These are phyloP conservation scores for Arvicanthis niloticus DNA, from an alignment of 2,113 vertebrate genomes.

Conservation along the genomic window DNA sequence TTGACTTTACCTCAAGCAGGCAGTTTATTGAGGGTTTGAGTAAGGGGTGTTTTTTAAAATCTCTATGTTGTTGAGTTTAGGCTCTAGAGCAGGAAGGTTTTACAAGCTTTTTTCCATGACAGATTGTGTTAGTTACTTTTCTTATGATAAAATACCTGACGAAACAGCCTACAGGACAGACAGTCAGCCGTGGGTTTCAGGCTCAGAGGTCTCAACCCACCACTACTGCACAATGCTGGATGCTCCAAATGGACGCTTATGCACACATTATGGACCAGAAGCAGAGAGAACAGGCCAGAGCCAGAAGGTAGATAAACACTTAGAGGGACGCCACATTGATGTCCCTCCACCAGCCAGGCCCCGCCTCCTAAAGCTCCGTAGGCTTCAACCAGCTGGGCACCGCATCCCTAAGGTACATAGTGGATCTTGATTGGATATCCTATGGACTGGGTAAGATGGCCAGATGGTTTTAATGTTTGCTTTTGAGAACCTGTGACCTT, in stretches of 20 bases:
- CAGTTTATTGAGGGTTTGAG: background rate
- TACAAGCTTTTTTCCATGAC: background rate
- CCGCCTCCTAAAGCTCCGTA: background rate
- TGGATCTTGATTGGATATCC: background rate
- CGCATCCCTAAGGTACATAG: background rate
- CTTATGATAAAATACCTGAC: background rate
- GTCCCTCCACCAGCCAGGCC: background rate
- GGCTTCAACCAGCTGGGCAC: background rate
- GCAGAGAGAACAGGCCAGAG: background rate
- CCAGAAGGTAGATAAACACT: background rate
- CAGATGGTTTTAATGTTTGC: background rate
- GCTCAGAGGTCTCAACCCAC: too few relatives aligned
- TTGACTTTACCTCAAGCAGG: background rate
- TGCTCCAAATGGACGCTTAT: rapidly evolving
- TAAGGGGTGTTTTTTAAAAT: background rate
- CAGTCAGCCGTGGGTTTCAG: background rate
- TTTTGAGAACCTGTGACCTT: background rate
- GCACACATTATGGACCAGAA: background rate
- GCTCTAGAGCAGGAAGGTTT: background rate
- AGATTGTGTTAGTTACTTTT: background rate
- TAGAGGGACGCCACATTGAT: background rate
- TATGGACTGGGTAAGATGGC: background rate
- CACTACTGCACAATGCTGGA: background rate
- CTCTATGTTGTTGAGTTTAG: background rate
- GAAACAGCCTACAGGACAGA: background rate